These are phyloP conservation scores for Microctenopoma lineatum DNA, from an alignment of 2,797 vertebrate species.

Conservation along the genomic window DNA sequence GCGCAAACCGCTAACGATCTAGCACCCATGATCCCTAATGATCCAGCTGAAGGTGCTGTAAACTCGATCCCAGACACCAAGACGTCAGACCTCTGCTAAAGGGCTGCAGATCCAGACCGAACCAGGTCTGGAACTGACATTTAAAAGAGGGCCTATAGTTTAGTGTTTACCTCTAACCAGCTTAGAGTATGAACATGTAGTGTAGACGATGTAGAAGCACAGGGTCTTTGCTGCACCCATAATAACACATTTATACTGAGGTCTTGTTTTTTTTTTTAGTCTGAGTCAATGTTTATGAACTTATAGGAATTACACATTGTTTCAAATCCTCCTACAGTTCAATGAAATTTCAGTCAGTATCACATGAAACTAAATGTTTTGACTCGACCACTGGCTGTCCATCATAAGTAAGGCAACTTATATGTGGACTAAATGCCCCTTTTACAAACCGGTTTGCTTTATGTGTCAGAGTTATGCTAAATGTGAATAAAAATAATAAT, in stretches of 20 bases:
- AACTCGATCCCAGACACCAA: conserved; percentile 24
- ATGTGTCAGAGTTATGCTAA: conserved; percentile 20
- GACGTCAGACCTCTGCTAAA: conserved; percentile 62
- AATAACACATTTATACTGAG: conserved; percentile 32
- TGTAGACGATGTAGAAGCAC: conserved; percentile 42
- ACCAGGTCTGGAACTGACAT: conserved; percentile 52
- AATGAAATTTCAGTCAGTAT: conserved; percentile 1
- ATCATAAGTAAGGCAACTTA: background rate
- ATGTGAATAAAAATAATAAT: conserved; percentile 6
- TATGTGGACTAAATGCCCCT: conserved; percentile 45
- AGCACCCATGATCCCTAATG: conserved; percentile 10
- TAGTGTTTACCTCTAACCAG: conserved; percentile 17
- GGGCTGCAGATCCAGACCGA: conserved; percentile 67
- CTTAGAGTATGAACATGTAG: conserved; percentile 9
- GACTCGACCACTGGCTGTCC: conserved; percentile 16
- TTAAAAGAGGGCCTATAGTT: conserved; percentile 43
- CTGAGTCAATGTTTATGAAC: conserved; percentile 10
- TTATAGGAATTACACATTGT: conserved; percentile 16
- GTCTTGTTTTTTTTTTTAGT: conserved; percentile 8
- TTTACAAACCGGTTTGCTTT: conserved; percentile 14
- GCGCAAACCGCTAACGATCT: conserved; percentile 52
- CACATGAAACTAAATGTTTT: conserved; percentile 37
- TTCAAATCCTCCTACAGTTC: conserved; percentile 1
- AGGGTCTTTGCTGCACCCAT: conserved; percentile 39
- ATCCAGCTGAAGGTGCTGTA: conserved; percentile 32